Evolutionary conservation across 2,797 vertebrate species (phyloP), one percentile per base, ranked within the genome.

Genomic region (Brachyalestes nurse): DNA sequence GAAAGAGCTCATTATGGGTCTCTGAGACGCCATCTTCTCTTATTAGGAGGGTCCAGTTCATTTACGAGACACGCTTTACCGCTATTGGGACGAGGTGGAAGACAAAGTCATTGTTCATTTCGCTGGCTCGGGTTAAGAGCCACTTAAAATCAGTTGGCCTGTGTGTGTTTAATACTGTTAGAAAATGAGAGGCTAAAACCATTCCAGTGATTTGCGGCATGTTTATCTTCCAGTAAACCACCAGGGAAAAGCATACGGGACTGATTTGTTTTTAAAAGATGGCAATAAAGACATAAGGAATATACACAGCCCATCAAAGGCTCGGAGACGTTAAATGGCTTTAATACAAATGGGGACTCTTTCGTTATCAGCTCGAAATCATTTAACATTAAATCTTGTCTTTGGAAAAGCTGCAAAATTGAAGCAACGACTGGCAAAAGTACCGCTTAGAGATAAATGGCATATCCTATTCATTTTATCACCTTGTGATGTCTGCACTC

Each of bases 61-160:
- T 92, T 93, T 91, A 92, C 90, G 72, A 88, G 88, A 87, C 87
- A 83, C 84, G 88, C 89, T 91, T 90, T 88, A 89, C 87, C 65
- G 85, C 82, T 84, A 86, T 85, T 80, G 81, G 85, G 7, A 62
- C 81, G 75, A 67, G 25, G 21, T 81, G 61, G 83, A 84, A 86
- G 81, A 92, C 89, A 91, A 91, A 90, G 86, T 83, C 80, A 88
- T 83, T 86, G 88, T 86, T 92, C 85, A 88, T 90, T 88, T 89
- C 51, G 47, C 60, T 82, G 87, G 87, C 81, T 86, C 78, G 61
- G 65, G 66, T 72, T 78, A 90, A 89, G 89, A 91, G 86, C 90
- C 90, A 83, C 77, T 88, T 84, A 76, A 82, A 92, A 93, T 90
- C 89, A 92, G 91, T 82, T 71, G 84, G 77, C 83, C 55, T 76